Percentiles rank a stretch among this genome's conserved stretches.
These are phyloP conservation scores for Corydoras maculifer DNA, from an alignment of 2,113 vertebrate species.

Conservation along the genomic window DNA sequence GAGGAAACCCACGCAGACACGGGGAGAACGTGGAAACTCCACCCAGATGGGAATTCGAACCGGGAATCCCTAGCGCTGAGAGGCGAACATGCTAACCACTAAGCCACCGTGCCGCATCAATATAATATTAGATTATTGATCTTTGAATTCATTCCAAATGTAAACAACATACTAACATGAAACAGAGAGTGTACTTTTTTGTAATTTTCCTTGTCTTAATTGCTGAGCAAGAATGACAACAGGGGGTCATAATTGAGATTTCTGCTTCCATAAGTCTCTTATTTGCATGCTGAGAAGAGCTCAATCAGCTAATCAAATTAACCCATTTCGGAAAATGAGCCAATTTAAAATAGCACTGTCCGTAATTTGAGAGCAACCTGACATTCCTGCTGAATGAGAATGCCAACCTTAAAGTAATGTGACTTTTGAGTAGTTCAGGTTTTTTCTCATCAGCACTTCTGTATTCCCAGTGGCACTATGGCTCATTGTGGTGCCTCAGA, in stretches of 20 bases:
- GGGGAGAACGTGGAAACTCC: no score
- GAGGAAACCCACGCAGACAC: no score
- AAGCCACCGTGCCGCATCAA: no score
- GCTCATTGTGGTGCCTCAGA: constrained; percentile 44
- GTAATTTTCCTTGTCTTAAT: not conserved
- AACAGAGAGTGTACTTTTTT: not conserved
- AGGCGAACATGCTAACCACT: no score
- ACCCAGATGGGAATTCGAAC: no score
- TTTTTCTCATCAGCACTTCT: constrained; percentile 53
- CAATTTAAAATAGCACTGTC: constrained; percentile 19
- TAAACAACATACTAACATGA: not conserved
- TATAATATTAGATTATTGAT: not conserved
- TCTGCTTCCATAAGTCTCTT: constrained; percentile 5
- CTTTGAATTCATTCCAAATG: not conserved
- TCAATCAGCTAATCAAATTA: constrained; percentile 18
- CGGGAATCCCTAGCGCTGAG: no score
- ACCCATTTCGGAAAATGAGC: constrained; percentile 6
- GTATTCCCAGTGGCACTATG: constrained; percentile 56
- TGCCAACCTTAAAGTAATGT: constrained; percentile 44
- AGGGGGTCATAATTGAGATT: constrained; percentile 2
- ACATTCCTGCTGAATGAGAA: constrained; percentile 46
- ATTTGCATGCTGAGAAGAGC: constrained; percentile 28
- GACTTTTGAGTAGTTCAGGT: constrained; percentile 41
- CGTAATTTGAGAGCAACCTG: constrained; percentile 31
- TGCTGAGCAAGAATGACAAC: not conserved